These are phyloP conservation scores for Hydroisotoma schaefferi DNA, from an alignment of 2,888 invertebrate species.

Conservation along the genomic window DNA sequence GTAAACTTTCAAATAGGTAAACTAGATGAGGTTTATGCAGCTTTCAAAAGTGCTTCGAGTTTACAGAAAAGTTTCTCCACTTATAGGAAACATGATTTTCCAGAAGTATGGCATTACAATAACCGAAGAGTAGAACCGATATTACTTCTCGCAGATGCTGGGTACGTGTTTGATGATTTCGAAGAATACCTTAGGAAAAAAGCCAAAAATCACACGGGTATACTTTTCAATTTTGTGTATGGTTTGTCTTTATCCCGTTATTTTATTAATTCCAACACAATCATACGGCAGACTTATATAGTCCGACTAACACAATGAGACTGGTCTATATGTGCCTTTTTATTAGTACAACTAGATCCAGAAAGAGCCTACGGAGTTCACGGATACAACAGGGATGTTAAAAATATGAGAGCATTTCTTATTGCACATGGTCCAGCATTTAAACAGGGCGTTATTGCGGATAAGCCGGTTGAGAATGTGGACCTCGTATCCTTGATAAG, in stretches of 20 bases:
- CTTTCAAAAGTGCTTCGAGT: conserved; percentile 52
- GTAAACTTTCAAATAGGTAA: no score
- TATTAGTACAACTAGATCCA: not conserved
- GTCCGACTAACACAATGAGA: no score
- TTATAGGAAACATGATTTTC: conserved; percentile 61
- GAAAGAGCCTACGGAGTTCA: conserved; percentile 59
- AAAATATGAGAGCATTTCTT: conserved; percentile 66
- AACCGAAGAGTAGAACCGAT: conserved; percentile 61
- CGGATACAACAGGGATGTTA: conserved; percentile 62
- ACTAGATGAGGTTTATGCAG: conserved; percentile 55
- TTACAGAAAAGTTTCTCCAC: conserved; percentile 56
- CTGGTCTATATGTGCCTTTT: no score
- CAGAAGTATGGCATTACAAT: conserved; percentile 62
- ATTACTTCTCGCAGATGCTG: conserved; percentile 61
- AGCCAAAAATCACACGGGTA: no score
- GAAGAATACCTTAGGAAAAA: no score
- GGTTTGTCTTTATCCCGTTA: no score
- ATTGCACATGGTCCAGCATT: conserved; percentile 67
- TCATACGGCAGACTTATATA: no score
- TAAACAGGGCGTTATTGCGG: conserved; percentile 49
- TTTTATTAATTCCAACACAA: no score
- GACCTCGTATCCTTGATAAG: conserved; percentile 65
- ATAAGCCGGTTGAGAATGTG: conserved; percentile 60
- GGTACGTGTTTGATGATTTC: conserved; percentile 61
- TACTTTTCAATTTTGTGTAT: no score